Evolutionary conservation across 2,888 invertebrate species (phyloP).

Genomic region (Rambutsinella grinnellia): DNA sequence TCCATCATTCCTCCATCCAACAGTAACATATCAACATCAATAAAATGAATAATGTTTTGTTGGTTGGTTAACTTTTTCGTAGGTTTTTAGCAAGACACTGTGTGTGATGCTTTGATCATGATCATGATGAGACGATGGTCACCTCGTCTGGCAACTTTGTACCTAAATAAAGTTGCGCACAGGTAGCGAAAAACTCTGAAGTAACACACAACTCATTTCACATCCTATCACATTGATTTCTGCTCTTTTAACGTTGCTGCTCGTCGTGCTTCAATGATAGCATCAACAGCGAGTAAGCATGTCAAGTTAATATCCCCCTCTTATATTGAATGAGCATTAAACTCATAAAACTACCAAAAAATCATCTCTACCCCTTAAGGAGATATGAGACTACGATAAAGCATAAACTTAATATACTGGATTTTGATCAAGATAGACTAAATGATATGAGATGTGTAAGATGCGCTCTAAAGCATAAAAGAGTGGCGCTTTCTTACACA

Average conservation of each 20-base stretch:
- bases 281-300: background rate
- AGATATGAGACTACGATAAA: background rate
- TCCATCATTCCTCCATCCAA: constrained; percentile 1
- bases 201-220: background rate
- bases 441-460: too few species aligned
- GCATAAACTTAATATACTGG: background rate
- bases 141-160: constrained; percentile 20
- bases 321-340: background rate
- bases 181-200: background rate
- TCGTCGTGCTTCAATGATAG: background rate
- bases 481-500: too few species aligned
- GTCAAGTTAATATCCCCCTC: background rate
- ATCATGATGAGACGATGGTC: background rate
- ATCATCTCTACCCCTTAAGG: background rate
- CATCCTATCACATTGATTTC: background rate
- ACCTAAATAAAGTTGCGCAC: background rate
- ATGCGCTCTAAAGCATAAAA: too few species aligned
- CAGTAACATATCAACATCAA: constrained; percentile 2
- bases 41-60: constrained; percentile 25
- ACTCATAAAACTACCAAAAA: background rate
- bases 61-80: constrained; percentile 1
- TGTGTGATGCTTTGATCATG: background rate
- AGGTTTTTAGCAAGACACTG: background rate
- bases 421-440: too few species aligned
- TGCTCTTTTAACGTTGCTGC: background rate